These are phyloP conservation scores for Tipula confusa DNA, from an alignment of 2,888 invertebrate genomes.

Conservation along the genomic window DNA sequence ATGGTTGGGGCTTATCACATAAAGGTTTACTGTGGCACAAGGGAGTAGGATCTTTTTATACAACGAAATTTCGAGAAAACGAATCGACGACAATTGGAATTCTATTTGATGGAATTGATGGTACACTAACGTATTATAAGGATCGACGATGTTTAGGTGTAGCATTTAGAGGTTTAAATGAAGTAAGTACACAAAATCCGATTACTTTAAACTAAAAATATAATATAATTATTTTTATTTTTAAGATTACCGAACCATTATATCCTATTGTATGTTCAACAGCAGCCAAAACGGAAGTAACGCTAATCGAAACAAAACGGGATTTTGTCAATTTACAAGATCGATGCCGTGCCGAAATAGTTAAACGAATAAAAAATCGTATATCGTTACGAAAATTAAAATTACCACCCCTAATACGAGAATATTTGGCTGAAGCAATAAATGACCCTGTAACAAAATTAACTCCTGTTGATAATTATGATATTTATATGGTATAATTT, in stretches of 20 bases:
- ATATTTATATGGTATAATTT: constrained; percentile 38
- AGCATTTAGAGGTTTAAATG: constrained; percentile 63
- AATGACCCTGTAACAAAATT: constrained; percentile 46
- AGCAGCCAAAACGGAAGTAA: constrained; percentile 71
- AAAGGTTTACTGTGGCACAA: constrained; percentile 67
- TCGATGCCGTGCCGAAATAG: constrained; percentile 60
- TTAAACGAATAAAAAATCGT: constrained; percentile 53
- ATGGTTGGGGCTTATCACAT: constrained; percentile 70
- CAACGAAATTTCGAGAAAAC: constrained; percentile 65
- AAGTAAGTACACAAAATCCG: constrained; percentile 42
- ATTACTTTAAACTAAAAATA: not conserved
- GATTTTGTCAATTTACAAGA: constrained; percentile 66
- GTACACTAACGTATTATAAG: constrained; percentile 67
- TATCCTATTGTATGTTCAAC: constrained; percentile 69
- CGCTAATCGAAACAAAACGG: constrained; percentile 55
- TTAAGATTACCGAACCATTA: constrained; percentile 55
- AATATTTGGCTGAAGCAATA: constrained; percentile 56
- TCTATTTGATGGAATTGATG: constrained; percentile 63
- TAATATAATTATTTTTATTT: not conserved
- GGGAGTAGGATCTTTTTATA: constrained; percentile 59
- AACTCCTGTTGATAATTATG: constrained; percentile 48
- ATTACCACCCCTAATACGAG: constrained; percentile 56
- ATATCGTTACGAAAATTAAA: constrained; percentile 55
- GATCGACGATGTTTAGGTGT: constrained; percentile 64
- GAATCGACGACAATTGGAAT: constrained; percentile 63